Evolutionary conservation across 1,140 invertebrate genomes (phyloP).

Genomic region (Drosophila subobscura): DNA sequence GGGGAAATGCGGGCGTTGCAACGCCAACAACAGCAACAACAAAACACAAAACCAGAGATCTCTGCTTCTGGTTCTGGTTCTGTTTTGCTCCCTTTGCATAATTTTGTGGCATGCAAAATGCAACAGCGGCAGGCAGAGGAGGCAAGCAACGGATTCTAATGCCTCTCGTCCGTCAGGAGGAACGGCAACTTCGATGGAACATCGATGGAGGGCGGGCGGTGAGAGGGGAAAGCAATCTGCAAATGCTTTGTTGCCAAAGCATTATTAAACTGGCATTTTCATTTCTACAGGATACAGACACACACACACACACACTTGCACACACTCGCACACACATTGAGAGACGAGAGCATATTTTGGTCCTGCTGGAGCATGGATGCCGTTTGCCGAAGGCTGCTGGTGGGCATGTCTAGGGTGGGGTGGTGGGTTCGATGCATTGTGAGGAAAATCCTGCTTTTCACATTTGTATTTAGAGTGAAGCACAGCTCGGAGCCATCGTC

Average conservation of each 20-base stretch:
- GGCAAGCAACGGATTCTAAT: constrained; percentile 9
- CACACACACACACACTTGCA: constrained; percentile 12
- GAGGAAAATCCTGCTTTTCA: constrained; percentile 52
- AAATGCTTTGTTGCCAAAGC: constrained; percentile 76
- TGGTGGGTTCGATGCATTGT: constrained; percentile 20
- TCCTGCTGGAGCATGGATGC: constrained; percentile 25
- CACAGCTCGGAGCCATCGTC: constrained; percentile 7
- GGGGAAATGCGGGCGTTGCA: constrained; percentile 13
- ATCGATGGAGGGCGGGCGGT: constrained; percentile 32
- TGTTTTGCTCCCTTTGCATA: constrained; percentile 32
- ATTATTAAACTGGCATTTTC: constrained; percentile 80
- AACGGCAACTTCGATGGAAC: constrained; percentile 28
- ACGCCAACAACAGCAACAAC: constrained; percentile 1
- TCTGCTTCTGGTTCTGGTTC: neutral
- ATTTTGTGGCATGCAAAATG: constrained; percentile 71
- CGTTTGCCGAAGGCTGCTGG: neutral
- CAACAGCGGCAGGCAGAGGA: constrained; percentile 31
- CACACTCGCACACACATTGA: constrained; percentile 5
- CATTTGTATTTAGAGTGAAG: constrained; percentile 65
- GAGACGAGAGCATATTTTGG: constrained; percentile 57
- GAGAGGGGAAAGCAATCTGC: constrained; percentile 67
- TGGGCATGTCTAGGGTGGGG: too few species aligned
- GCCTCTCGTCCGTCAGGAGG: constrained; percentile 5
- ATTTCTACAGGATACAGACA: constrained; percentile 52
- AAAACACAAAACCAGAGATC: constrained; percentile 20